Percentiles rank a stretch among this genome's conserved stretches.
Conservation (phyloP, 2,797 vertebrate species). For the Graptemys geographica region DNA sequence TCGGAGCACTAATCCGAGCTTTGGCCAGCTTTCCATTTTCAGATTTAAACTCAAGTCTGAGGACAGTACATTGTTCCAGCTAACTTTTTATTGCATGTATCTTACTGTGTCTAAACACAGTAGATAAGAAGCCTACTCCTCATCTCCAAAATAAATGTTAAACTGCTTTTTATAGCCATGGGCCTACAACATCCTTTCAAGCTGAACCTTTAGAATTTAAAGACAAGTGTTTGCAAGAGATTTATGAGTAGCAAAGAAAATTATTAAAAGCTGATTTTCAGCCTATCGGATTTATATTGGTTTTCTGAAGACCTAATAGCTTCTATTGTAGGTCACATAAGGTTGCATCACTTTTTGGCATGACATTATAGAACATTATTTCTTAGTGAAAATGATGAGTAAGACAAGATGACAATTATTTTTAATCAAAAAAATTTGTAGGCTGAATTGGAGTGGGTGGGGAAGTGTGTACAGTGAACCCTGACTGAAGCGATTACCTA, state of each 20-base stretch:
- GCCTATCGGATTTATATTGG: background rate
- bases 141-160: background rate
- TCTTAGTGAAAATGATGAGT: background rate
- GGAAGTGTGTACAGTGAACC: background rate
- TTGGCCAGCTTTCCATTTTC: constrained; percentile 24
- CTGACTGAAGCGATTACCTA: background rate
- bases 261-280: background rate
- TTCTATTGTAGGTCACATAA: background rate
- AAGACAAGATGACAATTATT: constrained; percentile 1
- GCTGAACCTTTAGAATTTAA: background rate
- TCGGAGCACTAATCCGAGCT: background rate
- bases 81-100: background rate
- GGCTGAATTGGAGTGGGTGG: background rate
- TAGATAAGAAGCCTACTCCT: background rate
- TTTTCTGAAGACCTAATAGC: background rate
- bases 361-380: background rate
- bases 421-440: background rate
- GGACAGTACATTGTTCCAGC: background rate
- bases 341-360: background rate
- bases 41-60: constrained; percentile 8
- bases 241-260: background rate
- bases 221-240: background rate
- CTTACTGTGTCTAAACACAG: background rate
- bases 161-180: background rate
- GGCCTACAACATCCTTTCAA: background rate